A percentile compares a stretch with the other conserved stretches of the same genome.
These are phyloP conservation scores for Invenusta paracnida DNA, from an alignment of 2,888 invertebrate species.

Conservation along the genomic window DNA sequence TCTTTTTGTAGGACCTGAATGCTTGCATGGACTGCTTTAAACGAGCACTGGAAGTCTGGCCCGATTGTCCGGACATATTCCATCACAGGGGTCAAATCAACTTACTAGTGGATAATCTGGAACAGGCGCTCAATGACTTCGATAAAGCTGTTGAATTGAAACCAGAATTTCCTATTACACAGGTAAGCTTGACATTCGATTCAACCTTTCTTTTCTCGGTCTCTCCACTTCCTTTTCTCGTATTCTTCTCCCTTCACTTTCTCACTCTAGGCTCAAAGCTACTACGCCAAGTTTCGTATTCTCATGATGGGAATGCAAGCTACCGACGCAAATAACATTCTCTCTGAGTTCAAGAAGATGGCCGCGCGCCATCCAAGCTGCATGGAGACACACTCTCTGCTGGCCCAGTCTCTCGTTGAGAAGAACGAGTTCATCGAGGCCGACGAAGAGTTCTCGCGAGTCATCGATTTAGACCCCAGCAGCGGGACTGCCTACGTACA, in stretches of 20 bases:
- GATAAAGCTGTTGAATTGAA: slow-evolving; percentile 75
- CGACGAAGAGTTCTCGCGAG: slow-evolving; percentile 74
- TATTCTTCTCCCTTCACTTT: too few species aligned
- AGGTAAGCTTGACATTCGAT: too few species aligned
- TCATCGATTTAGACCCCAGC: slow-evolving; percentile 72
- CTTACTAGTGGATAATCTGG: slow-evolving; percentile 74
- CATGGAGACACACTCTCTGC: slow-evolving; percentile 79
- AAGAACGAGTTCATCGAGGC: slow-evolving; percentile 77
- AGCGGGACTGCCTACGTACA: slow-evolving; percentile 83
- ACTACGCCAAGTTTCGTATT: neutral
- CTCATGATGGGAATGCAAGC: neutral
- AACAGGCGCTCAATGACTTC: slow-evolving; percentile 77
- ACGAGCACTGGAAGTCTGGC: slow-evolving; percentile 71
- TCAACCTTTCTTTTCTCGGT: too few species aligned
- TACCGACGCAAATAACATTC: neutral
- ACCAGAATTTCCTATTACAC: slow-evolving; percentile 77
- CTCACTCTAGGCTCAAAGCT: neutral
- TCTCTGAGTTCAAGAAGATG: slow-evolving; percentile 68
- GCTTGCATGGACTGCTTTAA: slow-evolving; percentile 72
- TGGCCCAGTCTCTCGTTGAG: slow-evolving; percentile 80
- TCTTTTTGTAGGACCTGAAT: slow-evolving; percentile 57
- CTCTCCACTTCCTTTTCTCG: too few species aligned
- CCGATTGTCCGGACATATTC: slow-evolving; percentile 79
- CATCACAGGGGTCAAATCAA: slow-evolving; percentile 83
- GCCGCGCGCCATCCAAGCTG: slow-evolving; percentile 76